A percentile compares a stretch with the other conserved stretches of the same genome.
Evolutionary conservation across 2,888 invertebrate species (phyloP).

Genomic region (Baccha elongata): DNA sequence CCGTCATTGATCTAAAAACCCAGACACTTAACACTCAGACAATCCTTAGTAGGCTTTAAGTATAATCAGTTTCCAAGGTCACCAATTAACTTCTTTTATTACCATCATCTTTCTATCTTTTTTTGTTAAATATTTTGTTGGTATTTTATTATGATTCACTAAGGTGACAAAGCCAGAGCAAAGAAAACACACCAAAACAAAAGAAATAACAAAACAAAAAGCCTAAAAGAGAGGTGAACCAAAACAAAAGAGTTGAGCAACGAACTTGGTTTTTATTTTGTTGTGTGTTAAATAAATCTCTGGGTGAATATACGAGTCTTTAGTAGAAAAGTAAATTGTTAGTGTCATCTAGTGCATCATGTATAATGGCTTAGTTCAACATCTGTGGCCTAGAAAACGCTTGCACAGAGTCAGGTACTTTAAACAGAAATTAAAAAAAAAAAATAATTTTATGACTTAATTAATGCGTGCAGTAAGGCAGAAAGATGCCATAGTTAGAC

Average conservation of each 20-base stretch:
- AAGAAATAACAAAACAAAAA: slow-evolving; percentile 2
- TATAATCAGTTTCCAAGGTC: slow-evolving; percentile 38
- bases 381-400: slow-evolving; percentile 58
- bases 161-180: background rate
- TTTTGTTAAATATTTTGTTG: slow-evolving; percentile 3
- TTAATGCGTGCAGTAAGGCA: slow-evolving; percentile 55
- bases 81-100: slow-evolving; percentile 30
- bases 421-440: background rate
- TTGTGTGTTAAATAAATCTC: background rate
- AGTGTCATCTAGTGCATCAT: slow-evolving; percentile 8
- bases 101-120: slow-evolving; percentile 13
- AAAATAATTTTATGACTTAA: slow-evolving; percentile 44
- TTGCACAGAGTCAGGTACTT: slow-evolving; percentile 17
- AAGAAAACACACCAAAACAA: slow-evolving; percentile 24
- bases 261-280: slow-evolving; percentile 58
- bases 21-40: background rate
- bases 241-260: slow-evolving; percentile 71
- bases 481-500: slow-evolving; percentile 60
- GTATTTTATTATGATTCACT: slow-evolving; percentile 8
- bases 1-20: slow-evolving; percentile 4
- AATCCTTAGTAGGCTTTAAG: slow-evolving; percentile 1
- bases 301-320: slow-evolving; percentile 9
- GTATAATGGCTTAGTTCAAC: slow-evolving; percentile 11
- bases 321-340: slow-evolving; percentile 22
- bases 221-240: slow-evolving; percentile 26